phyloP scores from a whole-genome alignment of 1,140 invertebrate genomes.

The Hycleus cichorii region DNA sequence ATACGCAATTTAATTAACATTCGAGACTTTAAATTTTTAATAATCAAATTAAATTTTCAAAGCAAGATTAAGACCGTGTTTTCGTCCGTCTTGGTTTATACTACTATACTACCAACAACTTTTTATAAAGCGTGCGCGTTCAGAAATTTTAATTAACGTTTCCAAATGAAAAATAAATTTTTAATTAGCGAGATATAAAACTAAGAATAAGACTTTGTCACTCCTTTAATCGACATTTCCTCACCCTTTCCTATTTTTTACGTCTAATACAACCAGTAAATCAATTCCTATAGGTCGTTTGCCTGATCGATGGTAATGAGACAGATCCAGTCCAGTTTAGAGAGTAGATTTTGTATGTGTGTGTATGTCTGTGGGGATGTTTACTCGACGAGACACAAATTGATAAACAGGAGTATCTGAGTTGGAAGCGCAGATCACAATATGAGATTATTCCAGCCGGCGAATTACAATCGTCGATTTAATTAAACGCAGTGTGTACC shows the following conservation, averaged over 20 bases:
- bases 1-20: conserved; percentile 39
- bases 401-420: conserved; percentile 21
- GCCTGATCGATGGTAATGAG: too few relatives aligned
- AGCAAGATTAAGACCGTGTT: conserved; percentile 32
- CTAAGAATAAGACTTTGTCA: conserved; percentile 7
- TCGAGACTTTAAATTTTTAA: conserved; percentile 39
- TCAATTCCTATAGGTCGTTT: too few relatives aligned
- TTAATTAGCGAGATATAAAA: conserved; percentile 17
- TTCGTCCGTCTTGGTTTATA: conserved; percentile 25
- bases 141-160: conserved; percentile 24
- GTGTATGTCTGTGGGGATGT: background rate
- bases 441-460: conserved; percentile 19
- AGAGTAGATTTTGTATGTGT: too few relatives aligned
- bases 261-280: too few relatives aligned
- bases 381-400: conserved; percentile 17
- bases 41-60: conserved; percentile 38
- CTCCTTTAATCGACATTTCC: conserved; percentile 11
- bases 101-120: conserved; percentile 9
- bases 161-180: conserved; percentile 22
- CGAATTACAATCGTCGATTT: conserved; percentile 22
- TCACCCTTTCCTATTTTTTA: background rate
- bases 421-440: conserved; percentile 21
- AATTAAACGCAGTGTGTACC: conserved; percentile 22
- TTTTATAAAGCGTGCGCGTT: conserved; percentile 2
- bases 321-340: too few relatives aligned